Conservation (phyloP, 2,888 invertebrate species). For the Synergus laeviventris region DNA sequence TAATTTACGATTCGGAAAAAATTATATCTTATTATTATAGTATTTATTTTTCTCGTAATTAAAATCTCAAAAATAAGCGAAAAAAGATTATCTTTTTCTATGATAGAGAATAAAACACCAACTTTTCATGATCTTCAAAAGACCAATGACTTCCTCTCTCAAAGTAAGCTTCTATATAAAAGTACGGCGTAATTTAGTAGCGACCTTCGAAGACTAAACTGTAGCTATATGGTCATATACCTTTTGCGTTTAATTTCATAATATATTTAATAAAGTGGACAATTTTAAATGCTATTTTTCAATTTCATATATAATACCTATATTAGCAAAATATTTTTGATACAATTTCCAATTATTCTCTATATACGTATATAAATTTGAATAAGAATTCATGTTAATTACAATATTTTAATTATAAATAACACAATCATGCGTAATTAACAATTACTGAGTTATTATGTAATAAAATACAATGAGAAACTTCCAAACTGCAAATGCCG, state of each 20-base stretch:
- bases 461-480: neutral
- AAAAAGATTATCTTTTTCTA: neutral
- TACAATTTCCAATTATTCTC: too few relatives aligned
- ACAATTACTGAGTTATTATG: neutral
- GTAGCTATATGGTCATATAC: conserved; percentile 4
- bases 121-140: neutral
- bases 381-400: too few relatives aligned
- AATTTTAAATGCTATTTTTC: neutral
- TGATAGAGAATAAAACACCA: neutral
- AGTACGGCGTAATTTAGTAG: conserved; percentile 14
- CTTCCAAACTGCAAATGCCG: neutral
- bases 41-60: neutral
- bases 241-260: neutral
- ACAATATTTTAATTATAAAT: neutral
- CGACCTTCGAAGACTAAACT: conserved; percentile 17
- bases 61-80: neutral
- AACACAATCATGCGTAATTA: neutral
- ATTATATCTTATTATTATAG: neutral
- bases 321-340: neutral
- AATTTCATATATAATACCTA: neutral
- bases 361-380: too few relatives aligned
- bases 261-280: neutral
- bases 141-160: neutral
- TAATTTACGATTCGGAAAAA: neutral
- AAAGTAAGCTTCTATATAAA: neutral